Base-by-base conservation (phyloP, 2,888 invertebrate species). In the Synergus gifuensis region DNA sequence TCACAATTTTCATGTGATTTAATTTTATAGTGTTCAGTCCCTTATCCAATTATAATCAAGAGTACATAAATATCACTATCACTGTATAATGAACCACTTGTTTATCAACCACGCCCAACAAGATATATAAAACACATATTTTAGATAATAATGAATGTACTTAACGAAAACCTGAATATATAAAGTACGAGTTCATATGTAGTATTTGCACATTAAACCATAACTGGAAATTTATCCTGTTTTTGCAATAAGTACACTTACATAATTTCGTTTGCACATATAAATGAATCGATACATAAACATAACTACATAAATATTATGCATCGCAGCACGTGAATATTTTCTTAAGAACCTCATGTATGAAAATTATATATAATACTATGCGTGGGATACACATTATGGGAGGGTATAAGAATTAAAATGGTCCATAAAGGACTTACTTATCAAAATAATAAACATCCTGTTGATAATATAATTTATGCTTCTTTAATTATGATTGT, bases 371-470 rank as follows among this genome's bases (percentile, higher is more conserved):
- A 36, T 66, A 9, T 58, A 9, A 49, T 4, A 49, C 16, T 49
- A 62, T 66, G 40, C 18, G 44, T 44, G 67, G 67, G 67, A 44
- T 44, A 18, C n/a, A 44, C 2, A 42, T 11, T n/a, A 16, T 9
- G n/a, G 66, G 4, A n/a, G 18, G 66, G 2, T 14, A 28, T 1
- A n/a, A n/a, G 44, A 44, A 66, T 66, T n/a, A 44, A 66, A 66
- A 66, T 42, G 9, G 42, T 42, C 40, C 42, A 44, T 42, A 40
- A 64, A 64, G 28, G 9, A 22, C 18, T 44, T 67, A 42, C n/a
- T 69, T 49, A 69, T 69, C 46, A 69, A 69, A 69, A 69, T 49
- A 46, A 69, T 28, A 69, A 69, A 46, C 69, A 49, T 49, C 69
- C 69, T 49, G 22, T 46, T 69, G 28, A 16, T 49, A 44, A 36